Base-by-base conservation (phyloP, 2,888 invertebrate genomes). In the Eurytoma californica region DNA sequence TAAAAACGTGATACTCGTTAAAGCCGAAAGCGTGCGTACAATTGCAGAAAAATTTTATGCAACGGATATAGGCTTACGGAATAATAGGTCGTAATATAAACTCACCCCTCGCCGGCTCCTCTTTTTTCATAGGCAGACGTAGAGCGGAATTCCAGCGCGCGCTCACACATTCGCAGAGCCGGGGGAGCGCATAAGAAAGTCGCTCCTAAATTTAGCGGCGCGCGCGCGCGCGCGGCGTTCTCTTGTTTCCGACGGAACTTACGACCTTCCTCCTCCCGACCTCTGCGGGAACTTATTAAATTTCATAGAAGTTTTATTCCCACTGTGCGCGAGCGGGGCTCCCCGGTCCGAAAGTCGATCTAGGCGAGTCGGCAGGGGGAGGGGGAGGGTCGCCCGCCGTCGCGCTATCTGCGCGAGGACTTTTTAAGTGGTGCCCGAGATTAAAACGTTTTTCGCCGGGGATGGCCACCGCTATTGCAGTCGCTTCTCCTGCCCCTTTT, bases 271-370 rank as follows among this genome's bases (percentile, higher is more conserved):
- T n/a, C 51, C 14, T 60, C n/a, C 49, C 20, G 16, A 39, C 30
- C 24, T 83, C 83, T 81, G 84, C 80, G 83, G 86, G 85, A 88
- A 89, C 87, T 90, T 89, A 89, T 89, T 89, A 89, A 90, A 89
- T 89, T 88, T 88, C 87, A 87, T 87, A 87, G 83, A 88, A 89
- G 87, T 89, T 89, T 88, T 87, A 88, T 89, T 88, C 86, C 82
- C 76, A 78, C 77, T 82, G 74, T 60, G 51, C 12, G 72, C 24
- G 24, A 61, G n/a, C 14, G 14, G 14, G 39, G 9, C 39, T 39
- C 9, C 39, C 39, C 39, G 78, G 82, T 82, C 82, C 80, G 81
- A 82, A 82, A 84, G 85, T 83, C 86, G 87, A 88, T 88, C 86
- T 84, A 83, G 82, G 84, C 67, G 80, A 85, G 58, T 82, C 79